Base-by-base conservation (phyloP, 1,140 invertebrate genomes). In the Macrocentrus cingulum region DNA sequence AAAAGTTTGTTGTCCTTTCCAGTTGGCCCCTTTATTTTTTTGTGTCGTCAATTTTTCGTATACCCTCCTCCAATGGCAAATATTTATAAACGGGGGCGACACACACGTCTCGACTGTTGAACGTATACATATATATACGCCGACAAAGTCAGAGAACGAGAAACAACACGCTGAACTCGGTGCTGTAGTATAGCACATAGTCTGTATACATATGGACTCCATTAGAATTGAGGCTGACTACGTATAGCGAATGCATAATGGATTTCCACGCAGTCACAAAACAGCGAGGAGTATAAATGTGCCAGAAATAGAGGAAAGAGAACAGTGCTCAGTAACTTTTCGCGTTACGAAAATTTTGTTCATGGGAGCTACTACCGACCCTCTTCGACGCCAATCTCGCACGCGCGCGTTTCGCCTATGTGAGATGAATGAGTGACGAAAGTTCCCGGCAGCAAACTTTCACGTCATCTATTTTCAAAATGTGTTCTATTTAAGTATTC, bases 191-290 rank as follows among this genome's bases (percentile, higher is more conserved):
- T 7, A 11, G n/a, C n/a, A 34, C 6, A 11, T 34, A 34, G 29
- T 34, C 6, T 20, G n/a, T 44, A 23, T 13, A 23, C 15, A 48
- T 20, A 36, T 46, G 56, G 45, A 37, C 16, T 57, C 56, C 46
- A 57, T 57, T 57, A 51, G 46, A 32, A 55, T 9, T 19, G 42
- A 48, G 22, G 45, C 20, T 25, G 45, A 48, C 56, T 57, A 16
- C 36, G 36, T 39, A 39, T 39, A 39, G 42, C 46, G n/a, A 50
- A 51, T 57, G 56, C 41, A 57, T 57, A 57, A 57, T 57, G 56
- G 56, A 57, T 57, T 57, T 57, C 37, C 36, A 50, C 56, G 48
- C 46, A 23, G 8, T 22, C 32, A 46, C 37, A 57, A 50, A 57
- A 57, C 46, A 57, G 44, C 48, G 51, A 42, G 9, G 15, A 13